A percentile compares a stretch with the other conserved stretches of the same genome.
phyloP scores from a whole-genome alignment of 2,113 vertebrate species.

The Coreoperca whiteheadi region DNA sequence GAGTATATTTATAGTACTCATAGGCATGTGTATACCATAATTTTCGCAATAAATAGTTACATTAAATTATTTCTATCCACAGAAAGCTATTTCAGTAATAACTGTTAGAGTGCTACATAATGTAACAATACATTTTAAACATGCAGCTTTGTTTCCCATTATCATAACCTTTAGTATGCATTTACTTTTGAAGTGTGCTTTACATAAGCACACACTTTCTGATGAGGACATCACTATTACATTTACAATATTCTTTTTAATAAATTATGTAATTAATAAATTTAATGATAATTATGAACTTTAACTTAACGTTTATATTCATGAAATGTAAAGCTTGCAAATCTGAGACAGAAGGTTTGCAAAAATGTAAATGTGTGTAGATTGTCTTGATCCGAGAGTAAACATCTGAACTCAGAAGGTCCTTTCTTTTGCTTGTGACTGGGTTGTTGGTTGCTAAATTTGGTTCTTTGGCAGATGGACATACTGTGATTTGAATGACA shows the following conservation, averaged over 20 bases:
- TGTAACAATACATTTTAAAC: not conserved
- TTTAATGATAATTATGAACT: not conserved
- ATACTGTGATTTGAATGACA: conserved; percentile 30
- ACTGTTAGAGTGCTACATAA: not conserved
- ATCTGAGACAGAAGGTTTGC: conserved; percentile 19
- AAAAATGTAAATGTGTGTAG: conserved; percentile 60
- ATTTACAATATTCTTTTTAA: not conserved
- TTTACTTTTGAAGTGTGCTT: not conserved
- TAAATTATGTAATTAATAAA: not conserved
- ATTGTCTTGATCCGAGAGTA: not conserved
- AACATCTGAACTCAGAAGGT: not conserved
- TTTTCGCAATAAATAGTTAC: not conserved
- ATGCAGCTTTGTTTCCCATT: not conserved
- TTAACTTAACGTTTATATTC: not conserved
- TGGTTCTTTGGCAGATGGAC: not conserved
- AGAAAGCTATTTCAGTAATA: not conserved
- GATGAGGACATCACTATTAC: not conserved
- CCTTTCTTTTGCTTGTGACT: not conserved
- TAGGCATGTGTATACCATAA: fast-evolving
- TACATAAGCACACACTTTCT: not conserved
- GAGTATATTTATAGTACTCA: not conserved
- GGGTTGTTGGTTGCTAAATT: not conserved
- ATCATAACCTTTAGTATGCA: not conserved
- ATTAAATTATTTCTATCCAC: not conserved
- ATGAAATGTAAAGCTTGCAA: conserved; percentile 35